Percentiles rank a stretch among this genome's conserved stretches.
phyloP scores from a whole-genome alignment of 2,797 vertebrate species.

The Esox lucius region DNA sequence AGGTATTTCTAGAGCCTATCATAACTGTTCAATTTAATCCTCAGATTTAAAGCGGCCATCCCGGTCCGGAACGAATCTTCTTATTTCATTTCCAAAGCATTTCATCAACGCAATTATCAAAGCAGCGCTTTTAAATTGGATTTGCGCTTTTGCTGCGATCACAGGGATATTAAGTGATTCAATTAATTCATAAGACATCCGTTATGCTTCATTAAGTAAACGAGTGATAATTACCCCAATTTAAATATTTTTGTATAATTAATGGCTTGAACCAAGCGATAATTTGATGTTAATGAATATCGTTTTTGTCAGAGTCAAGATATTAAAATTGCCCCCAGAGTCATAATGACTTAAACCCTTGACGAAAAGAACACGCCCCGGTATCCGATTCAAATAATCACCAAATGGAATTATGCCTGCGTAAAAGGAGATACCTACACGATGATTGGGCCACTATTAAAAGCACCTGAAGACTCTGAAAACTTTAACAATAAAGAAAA shows the following conservation, averaged over 20 bases:
- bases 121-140: constrained; percentile 67
- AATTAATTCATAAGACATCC: constrained; percentile 81
- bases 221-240: constrained; percentile 96
- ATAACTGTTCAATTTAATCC: constrained; percentile 40
- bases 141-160: constrained; percentile 72
- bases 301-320: constrained; percentile 76
- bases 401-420: background rate
- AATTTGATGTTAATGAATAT: constrained; percentile 99
- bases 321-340: constrained; percentile 56
- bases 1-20: background rate
- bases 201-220: constrained; percentile 88
- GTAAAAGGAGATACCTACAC: background rate
- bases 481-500: background rate
- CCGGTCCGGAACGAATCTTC: constrained; percentile 51
- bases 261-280: constrained; percentile 90
- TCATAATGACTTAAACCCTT: constrained; percentile 1
- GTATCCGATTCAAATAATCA: background rate
- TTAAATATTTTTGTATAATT: constrained; percentile 95
- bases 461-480: background rate
- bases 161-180: constrained; percentile 77
- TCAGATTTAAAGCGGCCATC: constrained; percentile 40
- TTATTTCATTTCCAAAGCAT: constrained; percentile 61
- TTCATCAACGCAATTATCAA: constrained; percentile 58
- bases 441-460: background rate
- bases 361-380: background rate